phyloP scores from a whole-genome alignment of 1,140 invertebrate species.

The Anagrus nilaparvatae region DNA sequence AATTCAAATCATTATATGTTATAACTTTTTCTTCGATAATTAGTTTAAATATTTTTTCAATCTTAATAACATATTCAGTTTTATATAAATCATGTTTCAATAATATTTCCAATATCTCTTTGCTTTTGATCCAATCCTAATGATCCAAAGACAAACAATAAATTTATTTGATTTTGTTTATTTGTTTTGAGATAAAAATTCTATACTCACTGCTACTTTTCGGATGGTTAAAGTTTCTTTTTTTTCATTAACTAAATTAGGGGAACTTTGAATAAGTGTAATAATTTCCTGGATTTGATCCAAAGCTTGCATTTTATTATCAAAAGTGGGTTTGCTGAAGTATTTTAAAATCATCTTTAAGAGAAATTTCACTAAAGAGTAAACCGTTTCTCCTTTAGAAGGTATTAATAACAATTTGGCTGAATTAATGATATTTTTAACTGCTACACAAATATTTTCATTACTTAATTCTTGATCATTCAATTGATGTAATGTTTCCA shows the following conservation, averaged over 20 bases:
- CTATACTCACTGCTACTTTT: constrained; percentile 76
- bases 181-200: constrained; percentile 4
- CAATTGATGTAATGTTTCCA: constrained; percentile 82
- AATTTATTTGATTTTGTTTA: constrained; percentile 4
- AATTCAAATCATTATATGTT: constrained; percentile 83
- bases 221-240: constrained; percentile 91
- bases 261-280: constrained; percentile 78
- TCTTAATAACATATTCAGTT: constrained; percentile 94
- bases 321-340: constrained; percentile 94
- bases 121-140: constrained; percentile 93
- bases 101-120: constrained; percentile 91
- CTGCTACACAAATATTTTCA: constrained; percentile 91
- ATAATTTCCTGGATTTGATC: constrained; percentile 99
- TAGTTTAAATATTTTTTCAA: constrained; percentile 95
- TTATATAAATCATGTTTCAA: constrained; percentile 92
- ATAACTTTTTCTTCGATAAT: constrained; percentile 92
- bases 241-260: constrained; percentile 61
- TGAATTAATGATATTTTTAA: constrained; percentile 85
- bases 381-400: constrained; percentile 72
- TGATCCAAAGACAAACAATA: constrained; percentile 17
- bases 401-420: constrained; percentile 74
- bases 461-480: constrained; percentile 96
- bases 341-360: constrained; percentile 93
- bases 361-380: constrained; percentile 88
- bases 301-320: constrained; percentile 97